Conservation (phyloP, 2,113 vertebrate species). For the Podocnemis expansa region DNA sequence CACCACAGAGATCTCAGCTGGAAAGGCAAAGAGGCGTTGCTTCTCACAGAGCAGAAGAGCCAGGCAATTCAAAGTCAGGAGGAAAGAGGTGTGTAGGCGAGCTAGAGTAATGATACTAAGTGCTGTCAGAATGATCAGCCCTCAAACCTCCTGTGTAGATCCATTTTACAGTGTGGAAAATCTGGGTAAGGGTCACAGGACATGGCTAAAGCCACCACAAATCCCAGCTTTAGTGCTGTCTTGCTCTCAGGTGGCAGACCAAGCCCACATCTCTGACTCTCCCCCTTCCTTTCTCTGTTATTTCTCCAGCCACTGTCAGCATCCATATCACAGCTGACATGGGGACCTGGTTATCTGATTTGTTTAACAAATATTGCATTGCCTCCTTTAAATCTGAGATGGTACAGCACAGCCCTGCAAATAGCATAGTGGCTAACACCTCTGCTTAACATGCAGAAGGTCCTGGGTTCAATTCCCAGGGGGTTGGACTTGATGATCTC, state of each 20-base stretch:
- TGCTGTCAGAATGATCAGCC: rapidly evolving
- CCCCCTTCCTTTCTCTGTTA: rapidly evolving
- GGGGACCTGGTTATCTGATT: not conserved
- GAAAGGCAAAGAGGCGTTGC: rapidly evolving
- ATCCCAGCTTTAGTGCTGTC: too few species aligned
- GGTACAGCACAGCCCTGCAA: not conserved
- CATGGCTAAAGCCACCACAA: too few species aligned
- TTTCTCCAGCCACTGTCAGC: not conserved
- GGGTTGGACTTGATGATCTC: too few species aligned
- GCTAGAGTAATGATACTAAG: rapidly evolving
- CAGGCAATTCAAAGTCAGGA: not conserved
- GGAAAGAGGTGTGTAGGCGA: rapidly evolving
- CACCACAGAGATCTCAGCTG: not conserved
- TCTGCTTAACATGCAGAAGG: too few species aligned
- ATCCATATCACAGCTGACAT: rapidly evolving
- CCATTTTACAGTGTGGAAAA: not conserved
- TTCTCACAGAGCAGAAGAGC: rapidly evolving
- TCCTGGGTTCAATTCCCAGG: too few species aligned
- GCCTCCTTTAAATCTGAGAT: not conserved
- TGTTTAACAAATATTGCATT: rapidly evolving
- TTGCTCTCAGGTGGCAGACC: too few species aligned
- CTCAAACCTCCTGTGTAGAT: not conserved
- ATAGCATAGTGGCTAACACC: too few species aligned
- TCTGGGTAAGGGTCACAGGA: rapidly evolving
- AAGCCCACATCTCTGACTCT: not conserved